Evolutionary conservation across 2,113 vertebrate species (phyloP).

Genomic region (Barnardius zonarius): DNA sequence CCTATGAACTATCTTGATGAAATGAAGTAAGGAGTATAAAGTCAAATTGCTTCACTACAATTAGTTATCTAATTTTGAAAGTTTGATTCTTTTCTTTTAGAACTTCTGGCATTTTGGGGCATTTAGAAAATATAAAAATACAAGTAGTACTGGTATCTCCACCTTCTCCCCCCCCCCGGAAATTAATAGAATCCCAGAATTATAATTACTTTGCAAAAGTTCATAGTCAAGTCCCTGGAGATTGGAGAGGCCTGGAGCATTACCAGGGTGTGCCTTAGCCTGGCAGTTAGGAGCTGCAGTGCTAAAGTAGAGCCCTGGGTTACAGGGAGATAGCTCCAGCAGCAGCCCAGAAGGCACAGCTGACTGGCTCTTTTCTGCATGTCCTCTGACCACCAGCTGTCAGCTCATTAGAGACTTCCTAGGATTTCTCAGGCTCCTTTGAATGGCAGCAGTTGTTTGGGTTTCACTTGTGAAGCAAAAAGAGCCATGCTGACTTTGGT

Average conservation of each 20-base stretch:
- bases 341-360: neutral
- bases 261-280: neutral
- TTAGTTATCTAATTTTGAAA: neutral
- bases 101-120: neutral
- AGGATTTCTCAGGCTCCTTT: neutral
- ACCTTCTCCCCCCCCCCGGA: neutral
- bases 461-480: neutral
- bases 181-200: neutral
- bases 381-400: fast-evolving
- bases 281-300: fast-evolving
- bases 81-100: neutral
- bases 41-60: neutral
- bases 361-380: neutral
- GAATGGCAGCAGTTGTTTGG: neutral
- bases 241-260: neutral
- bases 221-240: neutral
- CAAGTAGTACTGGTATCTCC: neutral
- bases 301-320: neutral
- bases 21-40: neutral
- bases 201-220: neutral
- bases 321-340: neutral
- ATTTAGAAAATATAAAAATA: neutral
- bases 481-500: neutral
- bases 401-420: neutral
- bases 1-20: neutral